Evolutionary conservation across 2,113 vertebrate genomes (phyloP).

Genomic region (Upupa epops): DNA sequence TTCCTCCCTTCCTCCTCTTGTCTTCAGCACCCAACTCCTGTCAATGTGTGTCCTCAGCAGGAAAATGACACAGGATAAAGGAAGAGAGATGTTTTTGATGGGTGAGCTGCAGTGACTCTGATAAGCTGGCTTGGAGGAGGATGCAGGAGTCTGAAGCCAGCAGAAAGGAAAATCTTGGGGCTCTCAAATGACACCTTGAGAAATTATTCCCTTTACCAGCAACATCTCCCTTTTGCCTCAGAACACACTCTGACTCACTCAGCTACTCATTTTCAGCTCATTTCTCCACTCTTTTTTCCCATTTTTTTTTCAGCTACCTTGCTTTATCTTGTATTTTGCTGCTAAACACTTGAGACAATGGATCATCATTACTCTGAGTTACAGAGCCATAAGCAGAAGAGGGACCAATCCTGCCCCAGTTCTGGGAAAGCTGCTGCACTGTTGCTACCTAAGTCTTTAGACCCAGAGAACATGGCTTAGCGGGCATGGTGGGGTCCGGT

Average conservation of each 20-base stretch:
- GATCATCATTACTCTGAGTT: not conserved
- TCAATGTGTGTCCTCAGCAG: not conserved
- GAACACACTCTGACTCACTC: not conserved
- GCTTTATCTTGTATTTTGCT: not conserved
- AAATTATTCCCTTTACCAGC: not conserved
- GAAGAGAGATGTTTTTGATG: not conserved
- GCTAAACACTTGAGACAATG: not conserved
- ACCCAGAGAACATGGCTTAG: too few relatives aligned
- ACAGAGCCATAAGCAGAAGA: not conserved
- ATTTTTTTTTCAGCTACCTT: not conserved
- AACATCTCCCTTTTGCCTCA: not conserved
- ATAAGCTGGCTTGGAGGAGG: not conserved
- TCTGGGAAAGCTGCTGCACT: not conserved
- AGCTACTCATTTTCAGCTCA: not conserved
- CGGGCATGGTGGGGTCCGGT: too few relatives aligned
- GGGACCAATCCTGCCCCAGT: not conserved
- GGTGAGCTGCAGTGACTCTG: not conserved
- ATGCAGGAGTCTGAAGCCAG: not conserved
- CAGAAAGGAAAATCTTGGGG: not conserved
- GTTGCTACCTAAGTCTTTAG: rapidly evolving
- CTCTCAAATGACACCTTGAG: not conserved
- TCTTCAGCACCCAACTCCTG: not conserved
- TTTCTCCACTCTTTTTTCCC: not conserved
- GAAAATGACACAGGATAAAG: not conserved
- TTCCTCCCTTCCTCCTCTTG: not conserved